Base-by-base conservation (phyloP, 2,888 invertebrate genomes). In the Hirtodrosophila duncani region DNA sequence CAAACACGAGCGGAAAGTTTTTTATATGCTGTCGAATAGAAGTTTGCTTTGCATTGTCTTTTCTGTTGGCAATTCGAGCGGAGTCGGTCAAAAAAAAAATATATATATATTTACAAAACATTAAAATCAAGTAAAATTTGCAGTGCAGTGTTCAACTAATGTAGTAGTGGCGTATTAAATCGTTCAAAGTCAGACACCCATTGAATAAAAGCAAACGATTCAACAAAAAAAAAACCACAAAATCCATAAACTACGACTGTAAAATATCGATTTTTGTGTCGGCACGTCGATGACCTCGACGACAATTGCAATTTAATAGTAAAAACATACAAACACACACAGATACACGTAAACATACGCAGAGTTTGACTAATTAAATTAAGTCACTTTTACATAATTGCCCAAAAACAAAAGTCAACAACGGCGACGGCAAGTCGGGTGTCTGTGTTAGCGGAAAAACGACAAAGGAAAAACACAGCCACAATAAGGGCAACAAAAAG, bases 1-100 rank as follows among this genome's bases (percentile, higher is more conserved):
- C 77, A 80, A 81, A 62, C 67, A 61, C 68, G 62, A 75, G 72
- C 75, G 80, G 75, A 75, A 75, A 75, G 66, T 75, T 75, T 70
- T 70, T 39, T 24, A 14, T 23, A 24, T 39, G 24, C 30, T 38
- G 31, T 37, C 46, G 21, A 48, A 37, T 37, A 23, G 29, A 68
- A 68, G 43, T 64, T 64, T 49, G 30, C 64, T 64, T 56, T 67
- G 68, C 60, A 49, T 67, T 63, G 64, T 20, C 34, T 68, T 46
- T 67, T 66, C 38, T 36, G 68, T 66, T 66, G 39, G 51, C 51
- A 56, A 67, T 66, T 68, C 65, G 68, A 41, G 10, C 38, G 42
- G 37, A 64, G 55, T 65, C 67, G 67, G 67, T 59, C 48, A 63
- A 14, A 6, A n/a, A 23, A 17, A 48, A 41, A n/a, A n/a, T n/a